A percentile compares a stretch with the other conserved stretches of the same genome.
phyloP scores from a whole-genome alignment of 2,797 vertebrate species.

The Sebastes reedi region DNA sequence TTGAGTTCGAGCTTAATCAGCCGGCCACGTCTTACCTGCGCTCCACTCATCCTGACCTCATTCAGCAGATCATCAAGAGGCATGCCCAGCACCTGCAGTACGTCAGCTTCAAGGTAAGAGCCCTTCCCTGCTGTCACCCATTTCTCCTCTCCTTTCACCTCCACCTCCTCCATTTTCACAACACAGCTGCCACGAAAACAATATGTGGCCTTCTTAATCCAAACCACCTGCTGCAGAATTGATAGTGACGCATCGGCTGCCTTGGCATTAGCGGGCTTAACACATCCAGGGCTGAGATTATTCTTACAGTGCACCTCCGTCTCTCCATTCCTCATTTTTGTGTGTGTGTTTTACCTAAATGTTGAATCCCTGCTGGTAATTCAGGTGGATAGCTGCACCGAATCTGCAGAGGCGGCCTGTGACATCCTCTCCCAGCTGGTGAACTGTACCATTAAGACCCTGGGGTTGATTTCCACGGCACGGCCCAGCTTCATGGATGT shows the following conservation, averaged over 20 bases:
- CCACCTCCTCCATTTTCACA: slow-evolving; percentile 23
- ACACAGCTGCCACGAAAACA: slow-evolving; percentile 30
- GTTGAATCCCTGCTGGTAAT: slow-evolving; percentile 47
- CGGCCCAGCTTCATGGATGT: slow-evolving; percentile 92
- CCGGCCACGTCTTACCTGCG: slow-evolving; percentile 90
- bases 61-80: slow-evolving; percentile 93
- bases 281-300: slow-evolving; percentile 22
- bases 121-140: background rate
- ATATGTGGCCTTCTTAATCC: slow-evolving; percentile 32
- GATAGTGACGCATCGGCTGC: slow-evolving; percentile 28
- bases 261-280: slow-evolving; percentile 15
- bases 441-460: slow-evolving; percentile 91
- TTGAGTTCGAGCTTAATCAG: slow-evolving; percentile 93
- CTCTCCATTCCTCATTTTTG: slow-evolving; percentile 4
- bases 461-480: slow-evolving; percentile 91
- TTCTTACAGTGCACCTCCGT: slow-evolving; percentile 20
- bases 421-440: slow-evolving; percentile 91
- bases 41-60: slow-evolving; percentile 91
- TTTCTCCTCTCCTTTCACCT: slow-evolving; percentile 14
- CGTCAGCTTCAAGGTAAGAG: slow-evolving; percentile 90
- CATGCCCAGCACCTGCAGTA: slow-evolving; percentile 91
- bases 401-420: slow-evolving; percentile 91
- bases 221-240: slow-evolving; percentile 47
- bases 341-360: background rate
- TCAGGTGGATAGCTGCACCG: slow-evolving; percentile 90